Base-by-base conservation (phyloP, 1,140 invertebrate genomes). In the Drosophila ambigua region DNA sequence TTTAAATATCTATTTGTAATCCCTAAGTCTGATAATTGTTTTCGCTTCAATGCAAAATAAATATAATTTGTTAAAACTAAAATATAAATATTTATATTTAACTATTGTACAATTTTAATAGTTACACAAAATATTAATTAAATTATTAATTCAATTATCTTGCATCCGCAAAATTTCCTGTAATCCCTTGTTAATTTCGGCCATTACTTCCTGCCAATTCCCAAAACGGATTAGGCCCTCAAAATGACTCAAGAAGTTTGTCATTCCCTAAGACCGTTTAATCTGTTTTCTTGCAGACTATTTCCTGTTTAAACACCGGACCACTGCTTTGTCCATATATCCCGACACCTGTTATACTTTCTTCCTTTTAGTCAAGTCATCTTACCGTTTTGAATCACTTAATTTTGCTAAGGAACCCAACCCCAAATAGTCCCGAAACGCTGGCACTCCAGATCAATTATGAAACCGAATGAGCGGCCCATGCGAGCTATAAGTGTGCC, bases 361-460 rank as follows among this genome's bases (percentile, higher is more conserved):
- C 11, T 35, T 16, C 8, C 49, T 20, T 7, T 58, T 55, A 49
- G 16, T 13, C 74, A 66, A 78, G 74, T 87, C 82, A 81, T 65
- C 62, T 48, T 46, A 72, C 52, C 54, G 61, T 73, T 69, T 20
- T 41, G 68, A 87, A 87, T 85, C 82, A 82, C 78, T 85, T 87
- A 67, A 85, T 87, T 71, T 35, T 53, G 46, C 52, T n/a, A 59
- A 31, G 59, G 43, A 60, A 75, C 39, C 45, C 49, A 13, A 39
- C 16, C 51, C 51, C 43, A 20, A 24, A 24, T 24, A 63, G 44
- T 49, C 49, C 45, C 41, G 28, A 65, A 48, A 31, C 20, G 61
- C 74, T 48, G 41, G 45, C 65, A 64, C 79, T 83, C 66, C 65
- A 82, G 74, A 46, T 65, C 78, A 79, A 87, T 88, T 87, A 79